Percentiles rank a stretch among this genome's conserved stretches.
Evolutionary conservation across 2,888 invertebrate species (phyloP).

Genomic region (Caenorhabditis zanzibari): DNA sequence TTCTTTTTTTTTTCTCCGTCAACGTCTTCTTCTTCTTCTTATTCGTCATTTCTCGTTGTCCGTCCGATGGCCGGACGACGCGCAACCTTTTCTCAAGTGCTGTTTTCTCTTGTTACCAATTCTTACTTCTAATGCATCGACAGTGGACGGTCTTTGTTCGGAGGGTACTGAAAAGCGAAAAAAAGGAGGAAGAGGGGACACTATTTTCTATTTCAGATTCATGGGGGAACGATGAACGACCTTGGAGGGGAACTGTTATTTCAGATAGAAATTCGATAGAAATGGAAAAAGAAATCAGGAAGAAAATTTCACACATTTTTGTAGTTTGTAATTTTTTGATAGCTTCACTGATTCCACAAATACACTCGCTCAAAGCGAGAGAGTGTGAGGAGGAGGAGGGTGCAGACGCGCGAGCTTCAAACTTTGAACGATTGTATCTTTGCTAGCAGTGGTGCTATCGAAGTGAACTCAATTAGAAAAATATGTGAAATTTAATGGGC

Average conservation of each 20-base stretch:
- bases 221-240: background rate
- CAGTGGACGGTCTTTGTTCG: constrained; percentile 6
- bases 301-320: no score
- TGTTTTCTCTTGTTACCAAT: background rate
- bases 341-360: no score
- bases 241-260: background rate
- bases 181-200: background rate
- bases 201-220: background rate
- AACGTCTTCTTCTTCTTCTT: background rate
- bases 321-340: no score
- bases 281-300: background rate
- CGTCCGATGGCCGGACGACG: background rate
- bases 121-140: background rate
- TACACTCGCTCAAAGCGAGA: no score
- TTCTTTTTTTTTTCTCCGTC: background rate
- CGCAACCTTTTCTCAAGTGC: constrained; percentile 4
- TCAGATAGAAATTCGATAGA: no score
- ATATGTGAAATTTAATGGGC: no score
- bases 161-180: background rate
- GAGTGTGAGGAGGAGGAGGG: no score
- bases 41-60: background rate
- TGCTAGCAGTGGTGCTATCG: no score
- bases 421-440: no score
- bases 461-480: no score
- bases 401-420: no score